phyloP scores from a whole-genome alignment of 2,888 invertebrate species.

The Tipula vernalis region DNA sequence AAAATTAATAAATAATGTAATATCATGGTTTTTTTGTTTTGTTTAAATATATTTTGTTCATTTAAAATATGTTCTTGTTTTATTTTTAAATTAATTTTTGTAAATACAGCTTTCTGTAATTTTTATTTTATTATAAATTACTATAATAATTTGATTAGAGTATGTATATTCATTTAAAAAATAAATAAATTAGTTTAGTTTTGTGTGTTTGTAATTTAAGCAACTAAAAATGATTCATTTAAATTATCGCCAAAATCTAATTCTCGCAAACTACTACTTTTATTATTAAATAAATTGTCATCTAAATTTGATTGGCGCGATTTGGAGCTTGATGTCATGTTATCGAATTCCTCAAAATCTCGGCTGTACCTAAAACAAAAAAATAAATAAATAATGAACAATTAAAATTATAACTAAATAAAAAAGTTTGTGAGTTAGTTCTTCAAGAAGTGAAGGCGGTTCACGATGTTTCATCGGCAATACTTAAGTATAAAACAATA shows the following conservation, averaged over 20 bases:
- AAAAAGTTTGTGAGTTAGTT: too few species aligned
- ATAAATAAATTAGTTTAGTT: background rate
- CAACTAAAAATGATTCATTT: conserved; percentile 11
- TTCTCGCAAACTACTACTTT: conserved; percentile 5
- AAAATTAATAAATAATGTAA: background rate
- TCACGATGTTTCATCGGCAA: too few species aligned
- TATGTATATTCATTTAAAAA: background rate
- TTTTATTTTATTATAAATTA: background rate
- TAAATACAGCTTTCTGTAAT: background rate
- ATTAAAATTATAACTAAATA: too few species aligned
- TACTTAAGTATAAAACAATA: too few species aligned
- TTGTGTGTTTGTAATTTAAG: background rate
- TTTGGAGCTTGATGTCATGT: conserved; percentile 33
- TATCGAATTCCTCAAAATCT: conserved; percentile 42
- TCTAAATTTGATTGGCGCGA: conserved; percentile 24
- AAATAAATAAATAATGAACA: too few species aligned
- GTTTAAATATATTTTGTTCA: background rate
- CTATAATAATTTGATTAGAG: background rate
- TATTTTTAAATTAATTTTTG: background rate
- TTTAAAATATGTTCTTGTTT: background rate
- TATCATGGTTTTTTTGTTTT: background rate
- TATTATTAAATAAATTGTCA: conserved; percentile 11
- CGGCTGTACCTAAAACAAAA: conserved; percentile 37
- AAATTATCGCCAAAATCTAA: conserved; percentile 9
- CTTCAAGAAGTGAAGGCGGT: too few species aligned